phyloP scores from a whole-genome alignment of 2,888 invertebrate species.

The Caenorhabditis becei region DNA sequence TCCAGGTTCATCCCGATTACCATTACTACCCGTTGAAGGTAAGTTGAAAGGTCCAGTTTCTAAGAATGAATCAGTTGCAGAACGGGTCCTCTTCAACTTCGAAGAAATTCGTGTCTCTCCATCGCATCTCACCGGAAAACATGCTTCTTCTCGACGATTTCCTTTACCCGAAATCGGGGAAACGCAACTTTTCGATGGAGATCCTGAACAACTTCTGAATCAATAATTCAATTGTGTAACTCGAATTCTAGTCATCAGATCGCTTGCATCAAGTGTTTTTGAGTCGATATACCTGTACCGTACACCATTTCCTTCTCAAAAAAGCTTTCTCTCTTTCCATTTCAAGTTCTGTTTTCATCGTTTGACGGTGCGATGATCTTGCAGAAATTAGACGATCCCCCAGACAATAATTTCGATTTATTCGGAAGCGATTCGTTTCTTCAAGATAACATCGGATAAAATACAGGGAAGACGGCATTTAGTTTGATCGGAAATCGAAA shows the following conservation, averaged over 20 bases:
- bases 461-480: too few species aligned
- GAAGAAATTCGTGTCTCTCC: conserved; percentile 46
- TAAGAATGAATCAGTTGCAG: conserved; percentile 13
- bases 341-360: too few species aligned
- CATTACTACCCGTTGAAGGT: conserved; percentile 45
- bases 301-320: too few species aligned
- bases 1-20: conserved; percentile 17
- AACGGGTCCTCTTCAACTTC: conserved; percentile 27
- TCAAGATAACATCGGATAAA: too few species aligned
- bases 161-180: conserved; percentile 25
- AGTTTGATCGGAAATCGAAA: too few species aligned
- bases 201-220: conserved; percentile 3
- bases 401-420: too few species aligned
- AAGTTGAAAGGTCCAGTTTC: background rate
- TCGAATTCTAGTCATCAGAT: background rate
- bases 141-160: conserved; percentile 37
- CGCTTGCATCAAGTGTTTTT: too few species aligned
- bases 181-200: conserved; percentile 16
- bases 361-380: too few species aligned
- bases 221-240: background rate
- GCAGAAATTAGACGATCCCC: too few species aligned
- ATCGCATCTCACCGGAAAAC: conserved; percentile 39
- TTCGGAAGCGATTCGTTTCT: too few species aligned
- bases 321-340: too few species aligned
- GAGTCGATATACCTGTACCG: too few species aligned